A percentile compares a stretch with the other conserved stretches of the same genome.
Conservation (phyloP, 2,888 invertebrate genomes). For the Candidula unifasciata region DNA sequence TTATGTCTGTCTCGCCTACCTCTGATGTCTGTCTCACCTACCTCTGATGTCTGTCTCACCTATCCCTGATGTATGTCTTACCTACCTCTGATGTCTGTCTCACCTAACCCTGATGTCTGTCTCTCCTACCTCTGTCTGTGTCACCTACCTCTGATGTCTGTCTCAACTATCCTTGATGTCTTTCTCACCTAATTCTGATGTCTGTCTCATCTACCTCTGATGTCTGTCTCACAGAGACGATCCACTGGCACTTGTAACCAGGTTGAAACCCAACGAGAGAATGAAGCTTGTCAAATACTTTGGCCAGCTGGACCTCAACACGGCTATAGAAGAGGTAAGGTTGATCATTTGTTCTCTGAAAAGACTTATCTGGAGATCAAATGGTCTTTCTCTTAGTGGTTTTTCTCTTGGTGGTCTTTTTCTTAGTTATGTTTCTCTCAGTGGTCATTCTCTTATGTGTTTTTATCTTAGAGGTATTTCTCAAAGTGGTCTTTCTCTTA, state of each 20-base stretch:
- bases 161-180: background rate
- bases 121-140: background rate
- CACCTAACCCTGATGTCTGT: background rate
- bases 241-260: slow-evolving; percentile 30
- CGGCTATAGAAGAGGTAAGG: slow-evolving; percentile 27
- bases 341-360: too few relatives aligned
- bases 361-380: too few relatives aligned
- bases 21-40: background rate
- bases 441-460: too few relatives aligned
- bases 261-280: slow-evolving; percentile 3
- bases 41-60: background rate
- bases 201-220: too few relatives aligned
- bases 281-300: slow-evolving; percentile 41
- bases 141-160: background rate
- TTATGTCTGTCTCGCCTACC: too few relatives aligned
- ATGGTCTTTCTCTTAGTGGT: too few relatives aligned
- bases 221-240: slow-evolving; percentile 1
- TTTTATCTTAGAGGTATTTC: too few relatives aligned
- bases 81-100: background rate
- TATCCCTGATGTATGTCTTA: too few relatives aligned
- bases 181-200: background rate
- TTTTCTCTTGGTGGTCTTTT: too few relatives aligned
- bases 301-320: slow-evolving; percentile 21
- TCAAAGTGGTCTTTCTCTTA: too few relatives aligned
- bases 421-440: too few relatives aligned